Evolutionary conservation across 1,140 invertebrate genomes (phyloP), one percentile per base, ranked within the genome.

Genomic region (Zaprionus capensis): DNA sequence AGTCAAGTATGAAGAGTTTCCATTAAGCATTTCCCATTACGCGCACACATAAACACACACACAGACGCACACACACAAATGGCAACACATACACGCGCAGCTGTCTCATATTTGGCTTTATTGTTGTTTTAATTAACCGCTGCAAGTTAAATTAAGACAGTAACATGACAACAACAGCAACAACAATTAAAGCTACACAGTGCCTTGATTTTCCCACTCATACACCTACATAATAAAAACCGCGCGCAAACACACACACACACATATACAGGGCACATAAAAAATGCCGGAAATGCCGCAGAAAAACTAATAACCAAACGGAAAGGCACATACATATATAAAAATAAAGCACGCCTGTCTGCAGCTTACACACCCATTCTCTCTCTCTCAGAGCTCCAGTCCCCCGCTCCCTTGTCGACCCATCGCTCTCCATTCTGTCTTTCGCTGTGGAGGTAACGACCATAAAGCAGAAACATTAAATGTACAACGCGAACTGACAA

Each of bases 281-380:
- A 83, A 87, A 88, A 81, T 68, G 34, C 78, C 84, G 84, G 84
- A 87, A 81, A 78, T 87, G 71, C 71, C 63, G 68, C 53, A 78
- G 69, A 87, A 78, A 86, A 87, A 84, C 84, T 87, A 87, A 87
- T 87, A 87, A 81, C 84, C 83, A 81, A 84, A 78, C 81, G 84
- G 84, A 87, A 87, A 88, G 88, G 74, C 81, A 53, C 55, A 55
- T 41, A 71, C 12, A 68, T 34, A 63, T 31, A 64, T 28, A 66
- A 36, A 22, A 44, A 61, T 41, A 82, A 58, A 22, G 41, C 4
- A 59, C 20, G 31, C 17, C 15, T 17, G 53, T 31, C 49, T 22
- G 38, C n/a, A 46, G n/a, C 26, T 17, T 6, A 14, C 41, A 41
- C 34, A 17, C 14, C 12, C 49, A 14, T n/a, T 69, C 22, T 9